Conservation (phyloP, 1,140 invertebrate species). For the Drosophila tristis region DNA sequence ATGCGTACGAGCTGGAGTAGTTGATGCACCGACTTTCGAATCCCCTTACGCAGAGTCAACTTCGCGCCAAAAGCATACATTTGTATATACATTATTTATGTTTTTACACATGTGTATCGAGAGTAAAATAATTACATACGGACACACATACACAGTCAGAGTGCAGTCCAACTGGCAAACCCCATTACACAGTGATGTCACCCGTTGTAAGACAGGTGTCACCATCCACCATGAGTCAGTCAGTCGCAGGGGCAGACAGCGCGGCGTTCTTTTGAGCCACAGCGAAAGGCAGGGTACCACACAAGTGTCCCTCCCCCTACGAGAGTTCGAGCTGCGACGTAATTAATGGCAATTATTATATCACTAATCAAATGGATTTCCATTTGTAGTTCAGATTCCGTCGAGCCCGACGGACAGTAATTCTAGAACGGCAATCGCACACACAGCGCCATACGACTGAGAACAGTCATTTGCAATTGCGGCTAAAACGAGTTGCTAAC, state of each 20-base stretch:
- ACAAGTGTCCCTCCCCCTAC: neutral
- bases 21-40: neutral
- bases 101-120: neutral
- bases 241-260: constrained; percentile 43
- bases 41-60: no score
- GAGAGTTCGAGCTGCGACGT: constrained; percentile 28
- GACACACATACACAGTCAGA: no score
- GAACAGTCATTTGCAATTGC: neutral
- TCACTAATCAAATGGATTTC: constrained; percentile 5
- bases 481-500: no score
- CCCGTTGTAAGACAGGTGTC: constrained; percentile 22
- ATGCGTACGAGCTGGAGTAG: neutral
- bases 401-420: no score
- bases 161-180: constrained; percentile 15
- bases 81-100: neutral
- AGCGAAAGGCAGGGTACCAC: constrained; percentile 5
- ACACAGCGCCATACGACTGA: constrained; percentile 17
- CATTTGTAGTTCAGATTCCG: no score
- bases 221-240: constrained; percentile 32
- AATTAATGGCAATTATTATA: constrained; percentile 48
- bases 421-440: constrained; percentile 15
- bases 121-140: no score
- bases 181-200: constrained; percentile 46
- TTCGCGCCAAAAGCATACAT: neutral
- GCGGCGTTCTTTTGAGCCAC: constrained; percentile 25